A percentile compares a stretch with the other conserved stretches of the same genome.
These are phyloP conservation scores for Eristalinus sepulchralis DNA, from an alignment of 2,888 invertebrate genomes.

Conservation along the genomic window DNA sequence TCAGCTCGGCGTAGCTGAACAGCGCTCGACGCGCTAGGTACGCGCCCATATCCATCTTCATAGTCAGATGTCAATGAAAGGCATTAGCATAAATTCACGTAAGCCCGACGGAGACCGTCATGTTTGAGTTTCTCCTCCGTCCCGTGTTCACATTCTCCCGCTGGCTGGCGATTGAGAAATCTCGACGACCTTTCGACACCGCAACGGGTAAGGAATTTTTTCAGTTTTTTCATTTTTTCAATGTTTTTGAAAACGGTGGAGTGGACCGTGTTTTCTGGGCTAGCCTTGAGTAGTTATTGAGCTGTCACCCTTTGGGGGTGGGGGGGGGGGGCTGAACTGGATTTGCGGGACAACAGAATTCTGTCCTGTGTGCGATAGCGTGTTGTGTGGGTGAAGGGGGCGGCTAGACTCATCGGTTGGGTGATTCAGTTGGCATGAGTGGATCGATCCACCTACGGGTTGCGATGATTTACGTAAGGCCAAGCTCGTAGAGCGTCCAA, in stretches of 20 bases:
- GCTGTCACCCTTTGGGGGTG: conserved; percentile 6
- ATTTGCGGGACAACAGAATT: conserved; percentile 12
- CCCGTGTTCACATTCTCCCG: not conserved
- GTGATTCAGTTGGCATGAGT: not conserved
- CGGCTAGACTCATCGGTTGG: not conserved
- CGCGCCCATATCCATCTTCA: conserved; percentile 24
- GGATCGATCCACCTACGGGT: not conserved
- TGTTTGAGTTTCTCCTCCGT: conserved; percentile 35
- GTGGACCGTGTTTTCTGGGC: not conserved
- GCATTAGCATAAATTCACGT: conserved; percentile 69
- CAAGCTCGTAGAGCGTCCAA: not conserved
- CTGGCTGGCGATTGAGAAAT: conserved; percentile 43
- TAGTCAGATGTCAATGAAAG: conserved; percentile 68
- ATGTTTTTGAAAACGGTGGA: conserved; percentile 11
- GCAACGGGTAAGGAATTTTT: conserved; percentile 32
- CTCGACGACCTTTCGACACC: conserved; percentile 61
- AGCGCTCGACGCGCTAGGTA: not conserved
- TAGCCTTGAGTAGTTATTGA: conserved; percentile 23
- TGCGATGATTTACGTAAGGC: not conserved
- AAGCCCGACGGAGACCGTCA: conserved; percentile 37
- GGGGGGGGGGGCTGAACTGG: not conserved
- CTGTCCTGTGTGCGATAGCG: too few relatives aligned
- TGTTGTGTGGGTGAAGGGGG: not conserved
- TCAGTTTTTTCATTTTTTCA: not conserved
- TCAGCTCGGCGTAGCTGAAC: conserved; percentile 24